These are phyloP conservation scores for Dufourea novaeangliae DNA, from an alignment of 1,140 invertebrate genomes.

Conservation along the genomic window DNA sequence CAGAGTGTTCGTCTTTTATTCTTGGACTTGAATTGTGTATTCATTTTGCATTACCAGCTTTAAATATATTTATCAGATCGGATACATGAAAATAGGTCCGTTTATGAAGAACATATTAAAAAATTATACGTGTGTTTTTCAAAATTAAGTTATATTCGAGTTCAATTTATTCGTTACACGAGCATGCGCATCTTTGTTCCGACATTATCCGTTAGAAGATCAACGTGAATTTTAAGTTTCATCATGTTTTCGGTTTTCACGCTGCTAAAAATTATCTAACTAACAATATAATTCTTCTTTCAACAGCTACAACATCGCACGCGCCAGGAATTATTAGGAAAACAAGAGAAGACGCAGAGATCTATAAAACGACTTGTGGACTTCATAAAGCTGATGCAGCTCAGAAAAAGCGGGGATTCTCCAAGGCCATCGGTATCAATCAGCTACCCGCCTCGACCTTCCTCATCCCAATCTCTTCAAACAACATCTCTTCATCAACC, in stretches of 20 bases:
- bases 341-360: constrained; percentile 78
- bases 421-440: constrained; percentile 68
- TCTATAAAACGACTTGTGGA: constrained; percentile 79
- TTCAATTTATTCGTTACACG: constrained; percentile 37
- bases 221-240: constrained; percentile 6
- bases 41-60: constrained; percentile 31
- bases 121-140: neutral
- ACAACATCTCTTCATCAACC: constrained; percentile 49
- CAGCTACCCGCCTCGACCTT: constrained; percentile 77
- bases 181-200: constrained; percentile 62
- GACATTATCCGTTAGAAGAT: constrained; percentile 23
- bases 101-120: neutral
- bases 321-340: constrained; percentile 75
- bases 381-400: constrained; percentile 78
- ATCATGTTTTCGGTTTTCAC: neutral
- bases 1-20: constrained; percentile 22
- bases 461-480: constrained; percentile 76
- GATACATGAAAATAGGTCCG: neutral
- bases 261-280: neutral
- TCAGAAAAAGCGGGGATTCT: constrained; percentile 63
- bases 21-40: constrained; percentile 29
- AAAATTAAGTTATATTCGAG: neutral
- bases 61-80: neutral
- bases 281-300: constrained; percentile 33
- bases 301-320: constrained; percentile 76